phyloP scores from a whole-genome alignment of 92 coral and sea anemone species.

The Epizoanthus scotinus region DNA sequence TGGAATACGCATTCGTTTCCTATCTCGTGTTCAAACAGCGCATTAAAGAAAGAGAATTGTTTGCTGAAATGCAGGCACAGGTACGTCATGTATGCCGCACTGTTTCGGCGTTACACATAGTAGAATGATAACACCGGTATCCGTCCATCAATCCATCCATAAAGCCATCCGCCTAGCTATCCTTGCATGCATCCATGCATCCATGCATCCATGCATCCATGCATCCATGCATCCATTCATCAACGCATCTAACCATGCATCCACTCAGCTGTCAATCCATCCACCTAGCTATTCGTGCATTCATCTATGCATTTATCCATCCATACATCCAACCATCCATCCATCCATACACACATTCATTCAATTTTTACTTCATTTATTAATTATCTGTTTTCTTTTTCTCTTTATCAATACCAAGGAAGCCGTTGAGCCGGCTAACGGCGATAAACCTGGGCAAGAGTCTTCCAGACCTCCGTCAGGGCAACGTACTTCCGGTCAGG shows the following conservation, averaged over 20 bases:
- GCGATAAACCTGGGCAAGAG: slow-evolving; percentile 52
- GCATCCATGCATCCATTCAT: background rate
- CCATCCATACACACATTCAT: background rate
- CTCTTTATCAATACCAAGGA: background rate
- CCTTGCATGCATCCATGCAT: background rate
- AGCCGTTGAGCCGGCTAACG: slow-evolving; percentile 48
- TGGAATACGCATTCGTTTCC: slow-evolving; percentile 85
- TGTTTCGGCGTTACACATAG: too few relatives aligned
- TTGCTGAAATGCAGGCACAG: slow-evolving; percentile 29
- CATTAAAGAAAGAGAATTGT: slow-evolving; percentile 57
- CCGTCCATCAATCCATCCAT: background rate
- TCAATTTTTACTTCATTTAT: background rate
- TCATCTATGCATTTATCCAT: background rate
- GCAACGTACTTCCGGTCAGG: slow-evolving; percentile 69
- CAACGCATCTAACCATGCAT: background rate
- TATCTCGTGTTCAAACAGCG: slow-evolving; percentile 85
- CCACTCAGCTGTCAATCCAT: background rate
- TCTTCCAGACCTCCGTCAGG: slow-evolving; percentile 27
- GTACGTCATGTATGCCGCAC: background rate
- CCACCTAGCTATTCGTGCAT: background rate
- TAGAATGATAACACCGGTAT: too few relatives aligned
- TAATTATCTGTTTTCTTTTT: background rate
- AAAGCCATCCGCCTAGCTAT: background rate
- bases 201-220: background rate
- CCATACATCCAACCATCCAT: background rate